Conservation (phyloP, 1,140 invertebrate genomes). For the Popillia japonica region DNA sequence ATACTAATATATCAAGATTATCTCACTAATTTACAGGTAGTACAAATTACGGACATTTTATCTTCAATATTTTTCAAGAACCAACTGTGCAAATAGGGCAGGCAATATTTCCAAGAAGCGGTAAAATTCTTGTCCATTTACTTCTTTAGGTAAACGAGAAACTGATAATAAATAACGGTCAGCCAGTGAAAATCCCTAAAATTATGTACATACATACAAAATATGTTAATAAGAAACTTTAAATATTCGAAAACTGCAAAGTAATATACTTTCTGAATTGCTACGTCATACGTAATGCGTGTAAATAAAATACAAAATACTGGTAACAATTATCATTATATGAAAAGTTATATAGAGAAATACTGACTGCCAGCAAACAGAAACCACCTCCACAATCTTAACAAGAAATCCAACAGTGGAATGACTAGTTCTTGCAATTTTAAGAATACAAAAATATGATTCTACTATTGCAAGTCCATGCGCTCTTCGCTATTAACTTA, state of each 20-base stretch:
- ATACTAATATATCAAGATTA: neutral
- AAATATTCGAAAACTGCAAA: neutral
- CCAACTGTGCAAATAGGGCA: neutral
- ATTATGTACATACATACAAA: neutral
- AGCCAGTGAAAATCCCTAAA: neutral
- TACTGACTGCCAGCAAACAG: too few species aligned
- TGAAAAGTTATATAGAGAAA: too few species aligned
- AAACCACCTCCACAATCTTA: too few species aligned
- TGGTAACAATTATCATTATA: too few species aligned
- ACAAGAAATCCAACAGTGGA: too few species aligned
- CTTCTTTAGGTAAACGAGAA: neutral
- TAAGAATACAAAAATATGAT: too few species aligned
- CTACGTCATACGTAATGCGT: too few species aligned
- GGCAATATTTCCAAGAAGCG: neutral
- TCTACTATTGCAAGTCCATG: too few species aligned
- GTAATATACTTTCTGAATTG: too few species aligned
- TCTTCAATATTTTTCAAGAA: neutral
- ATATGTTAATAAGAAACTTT: neutral
- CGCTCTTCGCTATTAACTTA: too few species aligned
- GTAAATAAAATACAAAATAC: too few species aligned
- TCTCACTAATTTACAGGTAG: neutral
- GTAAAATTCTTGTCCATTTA: neutral
- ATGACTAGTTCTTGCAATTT: too few species aligned
- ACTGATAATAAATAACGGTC: conserved; percentile 15
- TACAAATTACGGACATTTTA: neutral